Base-by-base conservation (phyloP, 2,113 vertebrate species). In the Periophthalmodon schlosseri region DNA sequence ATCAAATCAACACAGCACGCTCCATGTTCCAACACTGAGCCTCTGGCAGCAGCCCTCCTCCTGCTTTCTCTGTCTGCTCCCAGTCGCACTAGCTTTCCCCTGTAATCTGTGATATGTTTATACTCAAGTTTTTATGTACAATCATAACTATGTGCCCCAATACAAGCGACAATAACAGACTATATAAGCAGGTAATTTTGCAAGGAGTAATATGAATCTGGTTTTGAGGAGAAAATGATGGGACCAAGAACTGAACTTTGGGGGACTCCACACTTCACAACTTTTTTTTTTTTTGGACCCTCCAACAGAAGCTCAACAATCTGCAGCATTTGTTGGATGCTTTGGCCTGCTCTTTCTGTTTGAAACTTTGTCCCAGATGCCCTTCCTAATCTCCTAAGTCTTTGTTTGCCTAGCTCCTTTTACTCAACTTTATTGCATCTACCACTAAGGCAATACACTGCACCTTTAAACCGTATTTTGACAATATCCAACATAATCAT, bases 1-100 rank as follows among this genome's bases (percentile, higher is more conserved):
- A 91, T 90, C 87, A 90, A 91, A 89, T 88, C 90, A 89, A 89
- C 88, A 86, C 84, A 78, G 81, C 86, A 70, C 82, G 87, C 81
- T 87, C 83, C 65, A 61, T 89, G 90, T 89, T 88, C 86, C 81
- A 81, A 86, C 86, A 85, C 81, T 76, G 77, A 70, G 77, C 88
- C 90, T 87, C 87, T 76, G 84, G 88, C 84, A 81, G 77, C 83
- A 18, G 57, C 74, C 78, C 79, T 79, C 83, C 81, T 80, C 76
- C 73, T 63, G 69, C 70, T 82, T 81, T 83, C 78, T 70, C 72
- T 75, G 74, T 74, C 65, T 80, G 64, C 77, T 77, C 67, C 61
- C 68, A 66, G 47, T 70, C 64, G 76, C 73, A 66, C 64, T 72
- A 61, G 49, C 70, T 71, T 70, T 73, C 73, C 75, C 73, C 39